Base-by-base conservation (phyloP, 2,113 vertebrate species). In the Pterocles orientalis region DNA sequence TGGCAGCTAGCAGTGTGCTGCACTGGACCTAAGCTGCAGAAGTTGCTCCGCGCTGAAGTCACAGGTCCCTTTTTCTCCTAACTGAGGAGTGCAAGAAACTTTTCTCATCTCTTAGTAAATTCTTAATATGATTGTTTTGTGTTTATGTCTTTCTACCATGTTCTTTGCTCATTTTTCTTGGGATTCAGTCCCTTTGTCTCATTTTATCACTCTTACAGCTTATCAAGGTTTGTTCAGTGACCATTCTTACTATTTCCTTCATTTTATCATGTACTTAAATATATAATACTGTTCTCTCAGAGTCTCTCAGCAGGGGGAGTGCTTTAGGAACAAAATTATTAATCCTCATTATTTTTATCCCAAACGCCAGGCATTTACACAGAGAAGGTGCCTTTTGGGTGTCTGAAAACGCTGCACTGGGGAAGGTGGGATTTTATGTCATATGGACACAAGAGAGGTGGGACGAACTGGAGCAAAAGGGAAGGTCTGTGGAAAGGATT, bases 261-360 rank as follows among this genome's bases (percentile, higher is more conserved):
- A 45, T 88, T 84, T 92, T 86, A 20, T 60, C 19, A 16, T 76
- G 26, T 70, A 50, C 14, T 86, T 69, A 41, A 83, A 81, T 33
- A 48, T 24, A n/a, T 60, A 73, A 17, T 56, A 64, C 24, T 28
- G 25, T 82, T 90, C 14, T 91, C 19, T 72, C 50, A 23, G 41
- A 69, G 51, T 79, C 80, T 84, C 95, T 95, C 88, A 95, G 83
- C 69, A 96, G 94, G 53, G 92, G 92, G 86, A 94, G 95, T 91
- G 39, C 88, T 96, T 95, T 96, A 88, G 48, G 90, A 90, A 82
- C 61, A 53, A 53, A 86, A 60, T 94, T 82, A 76, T 86, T 93
- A 92, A 90, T 76, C 51, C 4, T 73, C 9, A 41, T 88, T 90
- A 51, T 84, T 95, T 93, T 91, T 50, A 82, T 75, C 4, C 2